These are phyloP conservation scores for Aphidoletes aphidimyza DNA, from an alignment of 2,888 invertebrate species.

Conservation along the genomic window DNA sequence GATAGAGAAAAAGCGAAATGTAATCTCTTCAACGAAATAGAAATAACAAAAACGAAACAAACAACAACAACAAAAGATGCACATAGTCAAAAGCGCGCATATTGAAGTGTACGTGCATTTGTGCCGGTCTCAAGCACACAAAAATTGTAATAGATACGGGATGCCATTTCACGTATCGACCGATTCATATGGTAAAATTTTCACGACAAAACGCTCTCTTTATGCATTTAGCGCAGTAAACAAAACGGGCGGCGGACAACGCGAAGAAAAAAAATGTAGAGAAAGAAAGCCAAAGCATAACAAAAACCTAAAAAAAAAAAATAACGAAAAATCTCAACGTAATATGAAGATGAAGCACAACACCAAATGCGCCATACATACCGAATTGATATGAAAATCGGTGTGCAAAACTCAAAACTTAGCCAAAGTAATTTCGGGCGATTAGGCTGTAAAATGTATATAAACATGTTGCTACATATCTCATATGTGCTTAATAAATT, in stretches of 20 bases:
- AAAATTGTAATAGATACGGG: conserved; percentile 9
- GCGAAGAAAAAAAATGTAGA: not conserved
- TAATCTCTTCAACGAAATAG: too few relatives aligned
- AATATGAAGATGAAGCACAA: conserved; percentile 30
- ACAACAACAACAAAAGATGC: too few relatives aligned
- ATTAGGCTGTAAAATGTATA: conserved; percentile 41
- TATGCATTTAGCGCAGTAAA: not conserved
- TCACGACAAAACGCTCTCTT: conserved; percentile 28
- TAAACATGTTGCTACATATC: conserved; percentile 32
- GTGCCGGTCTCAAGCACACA: not conserved
- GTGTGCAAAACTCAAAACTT: not conserved
- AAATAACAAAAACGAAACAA: too few relatives aligned
- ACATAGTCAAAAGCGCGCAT: conserved; percentile 7
- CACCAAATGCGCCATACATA: not conserved
- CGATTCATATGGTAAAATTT: conserved; percentile 33
- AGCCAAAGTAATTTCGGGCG: not conserved
- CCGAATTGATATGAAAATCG: conserved; percentile 25
- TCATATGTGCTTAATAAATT: conserved; percentile 30
- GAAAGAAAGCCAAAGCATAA: not conserved
- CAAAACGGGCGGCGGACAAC: not conserved
- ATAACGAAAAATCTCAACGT: not conserved
- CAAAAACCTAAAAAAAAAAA: too few relatives aligned
- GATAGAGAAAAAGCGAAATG: too few relatives aligned
- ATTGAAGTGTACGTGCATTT: conserved; percentile 14
- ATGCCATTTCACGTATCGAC: conserved; percentile 49